Evolutionary conservation across 1,140 invertebrate genomes (phyloP).

Genomic region (Amphibalanus amphitrite): DNA sequence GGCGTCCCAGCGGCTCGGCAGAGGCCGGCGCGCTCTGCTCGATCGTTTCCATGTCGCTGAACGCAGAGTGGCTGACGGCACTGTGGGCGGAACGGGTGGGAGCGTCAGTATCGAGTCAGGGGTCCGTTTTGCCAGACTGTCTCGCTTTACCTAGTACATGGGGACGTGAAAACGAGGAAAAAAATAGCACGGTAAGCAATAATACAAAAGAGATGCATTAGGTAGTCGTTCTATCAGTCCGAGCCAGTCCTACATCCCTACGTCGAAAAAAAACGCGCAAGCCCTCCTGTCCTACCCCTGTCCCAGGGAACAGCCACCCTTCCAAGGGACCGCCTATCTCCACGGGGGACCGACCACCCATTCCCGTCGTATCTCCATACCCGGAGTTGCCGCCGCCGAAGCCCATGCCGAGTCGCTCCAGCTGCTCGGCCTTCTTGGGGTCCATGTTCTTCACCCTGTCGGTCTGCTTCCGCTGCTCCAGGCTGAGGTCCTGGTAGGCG

Average conservation of each 20-base stretch:
- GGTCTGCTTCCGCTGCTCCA: conserved; percentile 58
- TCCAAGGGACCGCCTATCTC: too few species aligned
- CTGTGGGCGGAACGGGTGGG: conserved; percentile 26
- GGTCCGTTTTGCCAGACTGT: conserved; percentile 41
- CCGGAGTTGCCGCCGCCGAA: conserved; percentile 28
- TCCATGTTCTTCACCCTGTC: conserved; percentile 55
- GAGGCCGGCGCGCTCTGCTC: conserved; percentile 51
- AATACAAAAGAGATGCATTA: too few species aligned
- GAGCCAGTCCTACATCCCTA: too few species aligned
- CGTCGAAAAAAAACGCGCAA: too few species aligned
- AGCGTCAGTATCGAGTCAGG: neutral
- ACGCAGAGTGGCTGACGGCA: conserved; percentile 75
- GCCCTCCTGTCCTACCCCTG: too few species aligned
- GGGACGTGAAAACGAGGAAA: too few species aligned
- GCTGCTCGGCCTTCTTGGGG: conserved; percentile 71
- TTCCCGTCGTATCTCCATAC: too few species aligned
- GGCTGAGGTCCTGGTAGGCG: conserved; percentile 69
- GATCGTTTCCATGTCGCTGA: conserved; percentile 82
- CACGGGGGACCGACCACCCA: too few species aligned
- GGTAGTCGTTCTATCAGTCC: too few species aligned
- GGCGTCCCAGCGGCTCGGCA: conserved; percentile 1
- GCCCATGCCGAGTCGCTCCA: conserved; percentile 89
- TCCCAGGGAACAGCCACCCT: too few species aligned
- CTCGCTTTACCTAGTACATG: too few species aligned
- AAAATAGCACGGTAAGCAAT: too few species aligned